Evolutionary conservation across 2,888 invertebrate species (phyloP), one percentile per base, ranked within the genome.

Genomic region (Drosophila subsilvestris): DNA sequence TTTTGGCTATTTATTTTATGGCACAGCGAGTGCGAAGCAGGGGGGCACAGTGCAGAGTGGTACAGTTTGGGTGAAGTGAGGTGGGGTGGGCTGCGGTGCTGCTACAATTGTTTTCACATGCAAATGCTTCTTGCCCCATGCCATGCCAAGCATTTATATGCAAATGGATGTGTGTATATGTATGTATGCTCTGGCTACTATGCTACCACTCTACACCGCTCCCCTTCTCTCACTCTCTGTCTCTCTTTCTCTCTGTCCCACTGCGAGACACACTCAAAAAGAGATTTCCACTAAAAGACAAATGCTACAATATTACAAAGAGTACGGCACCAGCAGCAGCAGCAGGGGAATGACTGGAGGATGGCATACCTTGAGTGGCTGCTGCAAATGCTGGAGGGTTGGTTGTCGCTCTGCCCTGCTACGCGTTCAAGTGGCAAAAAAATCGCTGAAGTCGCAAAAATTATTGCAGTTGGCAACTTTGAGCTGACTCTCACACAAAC

Each of bases 381-480:
- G 78, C 75, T 59, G 53, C 72, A 79, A 70, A 75, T 67, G 80
- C 68, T 69, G 63, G 77, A 74, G 84, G 84, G 84, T 60, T 75
- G 68, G 17, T 50, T 65, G 63, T 45, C 59, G 25, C 62, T 54
- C 51, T 45, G 49, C 54, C 61, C 75, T 65, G 54, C 80, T 78
- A 81, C 79, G 80, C 85, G 82, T 79, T 83, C 85, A 82, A 83
- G 83, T 83, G 85, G 85, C 80, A 83, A 84, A 86, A 85, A 84
- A 84, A 83, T 84, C 84, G 86, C 86, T 86, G 84, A 86, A 84
- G 70, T 84, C 84, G 86, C 86, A 83, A 86, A 84, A 84, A 86
- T 84, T 84, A 84, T 84, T 84, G 86, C 84, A 84, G 84, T 84
- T 84, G 80, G 84, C 78, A 84, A 84, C 84, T 84, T 86, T 84